Base-by-base conservation (phyloP, 1,140 invertebrate genomes). In the Gryllus bimaculatus region DNA sequence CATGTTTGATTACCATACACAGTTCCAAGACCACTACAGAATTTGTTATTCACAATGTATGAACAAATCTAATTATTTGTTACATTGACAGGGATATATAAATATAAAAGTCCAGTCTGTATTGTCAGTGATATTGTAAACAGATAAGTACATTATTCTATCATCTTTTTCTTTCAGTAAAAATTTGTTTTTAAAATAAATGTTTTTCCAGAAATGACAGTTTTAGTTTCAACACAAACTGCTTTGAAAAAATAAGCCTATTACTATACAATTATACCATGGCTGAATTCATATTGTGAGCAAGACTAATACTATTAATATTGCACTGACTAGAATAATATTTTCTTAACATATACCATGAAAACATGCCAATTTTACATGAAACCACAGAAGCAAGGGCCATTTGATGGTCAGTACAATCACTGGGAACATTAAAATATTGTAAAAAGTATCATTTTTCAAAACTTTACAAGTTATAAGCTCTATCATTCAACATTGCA, bases 71-170 rank as follows among this genome's bases (percentile, higher is more conserved):
- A 13, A 66, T 66, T 10, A 13, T 18, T 13, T 66, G 54, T 10
- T 66, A 18, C 10, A 66, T 39, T 39, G 54, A 66, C 7, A 7
- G 10, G 54, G 54, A 3, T 13, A 66, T 66, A 66, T 66, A 66
- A 10, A 66, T 66, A 66, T 66, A 66, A 66, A 66, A 66, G 54
- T 66, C 54, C 54, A 66, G 54, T 66, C 54, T 66, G 54, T 66
- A 66, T 66, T 66, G 54, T 66, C 54, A 66, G 54, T 66, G 54
- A 66, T 66, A 66, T 66, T 66, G 54, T 66, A 18, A 66, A 66
- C 54, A 66, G 54, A 18, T 66, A 66, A 13, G 2, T 66, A 66
- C 54, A 66, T 10, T 18, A 3, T 18, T 66, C 18, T 10, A 66
- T 66, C 54, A 66, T 66, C 18, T 66, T 66, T 10, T 39, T 39